Evolutionary conservation across 2,888 invertebrate genomes (phyloP).

Genomic region (Eupelmus urozonus): DNA sequence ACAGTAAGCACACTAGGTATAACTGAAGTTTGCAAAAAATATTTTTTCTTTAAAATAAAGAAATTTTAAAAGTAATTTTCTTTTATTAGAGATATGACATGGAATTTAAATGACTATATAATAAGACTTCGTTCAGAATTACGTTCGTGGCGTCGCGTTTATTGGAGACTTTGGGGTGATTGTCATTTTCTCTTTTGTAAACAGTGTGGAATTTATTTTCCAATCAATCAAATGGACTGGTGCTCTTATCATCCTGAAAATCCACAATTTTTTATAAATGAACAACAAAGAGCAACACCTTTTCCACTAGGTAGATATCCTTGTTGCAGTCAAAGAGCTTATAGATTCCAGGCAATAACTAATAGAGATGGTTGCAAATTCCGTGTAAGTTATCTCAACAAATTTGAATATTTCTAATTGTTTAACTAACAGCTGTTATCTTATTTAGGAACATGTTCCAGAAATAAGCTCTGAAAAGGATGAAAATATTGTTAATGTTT

Average conservation of each 20-base stretch:
- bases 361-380: slow-evolving; percentile 80
- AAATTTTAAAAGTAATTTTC: slow-evolving; percentile 27
- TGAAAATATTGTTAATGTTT: slow-evolving; percentile 82
- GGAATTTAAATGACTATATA: slow-evolving; percentile 91
- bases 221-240: slow-evolving; percentile 88
- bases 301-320: slow-evolving; percentile 87
- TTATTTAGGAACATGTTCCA: slow-evolving; percentile 83
- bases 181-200: slow-evolving; percentile 92
- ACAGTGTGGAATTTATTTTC: slow-evolving; percentile 87
- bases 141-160: slow-evolving; percentile 93
- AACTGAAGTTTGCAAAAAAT: slow-evolving; percentile 25
- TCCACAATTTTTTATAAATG: slow-evolving; percentile 86
- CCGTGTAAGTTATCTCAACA: slow-evolving; percentile 64
- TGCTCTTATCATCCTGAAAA: slow-evolving; percentile 89
- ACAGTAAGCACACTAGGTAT: slow-evolving; percentile 85
- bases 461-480: slow-evolving; percentile 83
- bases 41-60: slow-evolving; percentile 13
- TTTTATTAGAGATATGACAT: slow-evolving; percentile 83
- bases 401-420: slow-evolving; percentile 12
- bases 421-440: slow-evolving; percentile 21
- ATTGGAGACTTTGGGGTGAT: slow-evolving; percentile 96
- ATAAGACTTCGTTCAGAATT: slow-evolving; percentile 86
- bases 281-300: slow-evolving; percentile 82
- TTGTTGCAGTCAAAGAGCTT: slow-evolving; percentile 92
- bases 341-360: slow-evolving; percentile 86